These are phyloP conservation scores for Hermatobates lingyangjiaoensis DNA, from an alignment of 1,140 invertebrate species.

Conservation along the genomic window DNA sequence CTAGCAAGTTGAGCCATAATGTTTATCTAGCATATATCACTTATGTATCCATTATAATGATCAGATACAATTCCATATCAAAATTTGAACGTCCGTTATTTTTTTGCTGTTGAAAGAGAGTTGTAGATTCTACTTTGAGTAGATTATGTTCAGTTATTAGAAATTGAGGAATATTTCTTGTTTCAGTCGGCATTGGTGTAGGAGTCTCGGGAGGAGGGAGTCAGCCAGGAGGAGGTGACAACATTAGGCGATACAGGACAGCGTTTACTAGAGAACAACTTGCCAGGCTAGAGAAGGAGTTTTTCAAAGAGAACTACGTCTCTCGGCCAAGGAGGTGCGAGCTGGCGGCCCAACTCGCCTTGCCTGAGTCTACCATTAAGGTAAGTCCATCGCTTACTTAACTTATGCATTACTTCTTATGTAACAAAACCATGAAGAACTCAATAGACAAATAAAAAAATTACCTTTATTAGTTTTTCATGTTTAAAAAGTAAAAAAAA, in stretches of 20 bases:
- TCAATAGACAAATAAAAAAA: neutral
- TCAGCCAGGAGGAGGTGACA: constrained; percentile 28
- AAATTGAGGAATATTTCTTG: too few relatives aligned
- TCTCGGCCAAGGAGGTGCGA: constrained; percentile 85
- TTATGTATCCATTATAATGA: too few relatives aligned
- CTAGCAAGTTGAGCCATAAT: too few relatives aligned
- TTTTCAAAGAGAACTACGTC: constrained; percentile 93
- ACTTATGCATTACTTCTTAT: neutral
- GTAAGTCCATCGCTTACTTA: constrained; percentile 42
- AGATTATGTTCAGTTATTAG: too few relatives aligned
- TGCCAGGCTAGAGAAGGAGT: constrained; percentile 87
- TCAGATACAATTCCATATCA: too few relatives aligned
- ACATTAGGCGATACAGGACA: constrained; percentile 80
- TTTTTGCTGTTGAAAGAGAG: too few relatives aligned
- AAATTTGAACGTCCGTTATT: too few relatives aligned
- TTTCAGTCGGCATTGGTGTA: too few relatives aligned
- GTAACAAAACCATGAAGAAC: neutral
- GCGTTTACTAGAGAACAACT: constrained; percentile 95
- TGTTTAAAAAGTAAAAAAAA: neutral
- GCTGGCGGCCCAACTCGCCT: constrained; percentile 74
- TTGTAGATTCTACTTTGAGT: too few relatives aligned
- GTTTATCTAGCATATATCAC: too few relatives aligned
- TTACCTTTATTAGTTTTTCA: neutral
- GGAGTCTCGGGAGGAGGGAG: neutral
- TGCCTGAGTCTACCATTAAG: constrained; percentile 97